Base-by-base conservation (phyloP, 2,113 vertebrate species). In the Fulmarus glacialis region DNA sequence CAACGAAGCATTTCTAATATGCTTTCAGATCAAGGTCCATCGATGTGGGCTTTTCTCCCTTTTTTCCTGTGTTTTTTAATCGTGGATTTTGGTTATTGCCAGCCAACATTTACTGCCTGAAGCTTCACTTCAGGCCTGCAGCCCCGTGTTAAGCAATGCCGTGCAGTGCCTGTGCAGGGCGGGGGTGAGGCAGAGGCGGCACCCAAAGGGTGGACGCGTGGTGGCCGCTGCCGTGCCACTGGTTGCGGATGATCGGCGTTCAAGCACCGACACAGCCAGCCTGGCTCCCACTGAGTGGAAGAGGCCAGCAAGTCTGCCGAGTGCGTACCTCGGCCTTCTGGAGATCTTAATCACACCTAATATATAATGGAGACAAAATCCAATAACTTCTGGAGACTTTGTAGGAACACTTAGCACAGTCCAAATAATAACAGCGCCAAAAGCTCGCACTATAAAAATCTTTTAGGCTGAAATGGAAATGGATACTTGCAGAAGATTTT, bases 141-240 rank as follows among this genome's bases (percentile, higher is more conserved):
- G 62, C 36, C 24, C 29, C 0, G 0, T 7, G 10, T 29, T 20
- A 60, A 21, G 43, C 17, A 23, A 7, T 17, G 47, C 21, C 4
- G 1, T 53, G 56, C 34, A 2, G 2, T 40, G 43, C 19, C 12
- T 30, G 19, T 21, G 32, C 56, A 62, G 20, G 0, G 0, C 7
- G 1, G 29, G 43, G 5, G 3, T 9, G 13, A 63, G 32, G 50
- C 62, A 56, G 42, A 38, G 42, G 19, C 55, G 22, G 15, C 50
- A 26, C 36, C 8, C 12, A 11, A 62, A 50, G 34, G 30, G 26
- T 2, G 1, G 36, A 6, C 0, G 0, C 1, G 3, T 6, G 14
- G 22, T 13, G 17, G 60, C 21, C 0, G 0, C 48, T n/a, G 59
- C n/a, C 40, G 1, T 18, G 36, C 38, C 0, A 0, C 32, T 77